A percentile compares a stretch with the other conserved stretches of the same genome.
Evolutionary conservation across 2,888 invertebrate species (phyloP).

Genomic region (Aporophyla nigra): DNA sequence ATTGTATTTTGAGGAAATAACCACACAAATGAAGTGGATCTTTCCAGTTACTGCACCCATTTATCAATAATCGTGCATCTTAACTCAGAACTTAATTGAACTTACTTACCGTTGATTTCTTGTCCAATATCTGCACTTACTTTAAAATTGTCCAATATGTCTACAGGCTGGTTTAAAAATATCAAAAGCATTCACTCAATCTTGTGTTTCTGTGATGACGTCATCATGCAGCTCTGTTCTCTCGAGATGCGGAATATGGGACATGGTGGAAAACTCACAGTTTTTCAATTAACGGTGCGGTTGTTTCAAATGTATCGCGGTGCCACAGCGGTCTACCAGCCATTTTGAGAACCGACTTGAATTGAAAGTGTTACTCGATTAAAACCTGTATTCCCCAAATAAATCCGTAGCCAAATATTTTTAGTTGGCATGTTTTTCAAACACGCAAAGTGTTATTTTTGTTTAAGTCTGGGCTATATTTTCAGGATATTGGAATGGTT

Average conservation of each 20-base stretch:
- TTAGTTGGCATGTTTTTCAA: conserved; percentile 22
- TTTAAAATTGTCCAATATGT: background rate
- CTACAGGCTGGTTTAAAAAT: background rate
- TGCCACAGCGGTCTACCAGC: conserved; percentile 14
- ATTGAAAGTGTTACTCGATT: conserved; percentile 53
- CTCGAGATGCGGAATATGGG: conserved; percentile 20
- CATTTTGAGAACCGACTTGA: conserved; percentile 30
- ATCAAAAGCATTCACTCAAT: background rate
- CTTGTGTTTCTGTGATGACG: conserved; percentile 2
- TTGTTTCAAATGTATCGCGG: conserved; percentile 40
- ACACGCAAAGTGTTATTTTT: background rate
- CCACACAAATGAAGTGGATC: too few species aligned
- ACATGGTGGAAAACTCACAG: conserved; percentile 25
- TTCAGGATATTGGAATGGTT: background rate
- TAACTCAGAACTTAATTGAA: too few species aligned
- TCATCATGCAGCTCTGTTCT: conserved; percentile 22
- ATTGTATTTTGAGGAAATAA: too few species aligned
- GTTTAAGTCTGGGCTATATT: background rate
- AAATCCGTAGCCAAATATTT: conserved; percentile 4
- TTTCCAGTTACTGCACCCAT: too few species aligned
- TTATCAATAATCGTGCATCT: too few species aligned
- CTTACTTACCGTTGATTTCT: too few species aligned
- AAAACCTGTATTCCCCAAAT: conserved; percentile 24
- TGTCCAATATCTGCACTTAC: background rate
- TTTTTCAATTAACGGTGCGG: conserved; percentile 55